A percentile compares a stretch with the other conserved stretches of the same genome.
Evolutionary conservation across 2,113 vertebrate genomes (phyloP).

Genomic region (Sceloporus undulatus): DNA sequence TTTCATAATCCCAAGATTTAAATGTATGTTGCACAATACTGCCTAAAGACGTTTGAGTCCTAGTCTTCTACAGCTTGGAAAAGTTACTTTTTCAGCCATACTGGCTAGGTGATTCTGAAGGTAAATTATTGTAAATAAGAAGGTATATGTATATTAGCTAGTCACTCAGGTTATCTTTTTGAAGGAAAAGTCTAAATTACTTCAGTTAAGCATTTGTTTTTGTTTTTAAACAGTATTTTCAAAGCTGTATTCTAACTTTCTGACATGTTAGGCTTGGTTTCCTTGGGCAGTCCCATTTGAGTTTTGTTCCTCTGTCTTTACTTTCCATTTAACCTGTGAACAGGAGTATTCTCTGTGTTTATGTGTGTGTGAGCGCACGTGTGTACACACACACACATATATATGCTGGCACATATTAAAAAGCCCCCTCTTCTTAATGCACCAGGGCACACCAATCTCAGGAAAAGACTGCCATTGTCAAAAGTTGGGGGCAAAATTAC

Average conservation of each 20-base stretch:
- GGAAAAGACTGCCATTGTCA: background rate
- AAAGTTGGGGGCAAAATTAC: constrained; percentile 6
- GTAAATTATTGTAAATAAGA: background rate
- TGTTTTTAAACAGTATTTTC: background rate
- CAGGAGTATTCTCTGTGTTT: background rate
- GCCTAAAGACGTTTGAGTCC: background rate
- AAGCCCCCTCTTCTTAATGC: background rate
- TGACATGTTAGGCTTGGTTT: background rate
- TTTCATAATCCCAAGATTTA: too few species aligned
- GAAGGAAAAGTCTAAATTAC: background rate
- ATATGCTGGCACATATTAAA: background rate
- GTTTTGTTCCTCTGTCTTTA: background rate
- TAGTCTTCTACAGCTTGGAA: background rate
- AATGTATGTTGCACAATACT: background rate
- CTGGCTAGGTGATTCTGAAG: background rate
- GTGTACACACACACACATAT: too few species aligned
- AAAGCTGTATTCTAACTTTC: background rate
- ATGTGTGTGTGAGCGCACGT: too few species aligned
- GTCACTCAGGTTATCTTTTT: background rate
- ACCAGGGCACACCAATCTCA: constrained; percentile 9
- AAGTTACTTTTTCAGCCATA: too few species aligned
- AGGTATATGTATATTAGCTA: background rate
- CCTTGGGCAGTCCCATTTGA: constrained; percentile 5
- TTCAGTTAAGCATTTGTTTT: background rate
- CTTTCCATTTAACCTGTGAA: background rate